Conservation (phyloP, 2,888 invertebrate genomes). For the Dasypogon diadema region DNA sequence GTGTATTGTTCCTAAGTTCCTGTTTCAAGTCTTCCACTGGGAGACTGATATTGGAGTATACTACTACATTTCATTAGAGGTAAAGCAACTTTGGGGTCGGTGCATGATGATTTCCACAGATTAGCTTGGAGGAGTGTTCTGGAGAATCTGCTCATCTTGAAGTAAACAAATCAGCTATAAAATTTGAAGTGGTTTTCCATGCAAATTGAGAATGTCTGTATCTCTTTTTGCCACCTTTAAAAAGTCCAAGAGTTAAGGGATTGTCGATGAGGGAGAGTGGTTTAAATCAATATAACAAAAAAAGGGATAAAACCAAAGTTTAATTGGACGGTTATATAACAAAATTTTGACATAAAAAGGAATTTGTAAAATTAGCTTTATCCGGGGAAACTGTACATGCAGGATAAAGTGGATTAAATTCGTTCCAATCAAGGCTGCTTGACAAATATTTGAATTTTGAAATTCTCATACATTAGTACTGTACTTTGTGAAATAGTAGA, state of each 20-base stretch:
- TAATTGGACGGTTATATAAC: too few relatives aligned
- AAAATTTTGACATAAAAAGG: too few relatives aligned
- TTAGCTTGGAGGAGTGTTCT: neutral
- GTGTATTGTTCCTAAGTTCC: constrained; percentile 10
- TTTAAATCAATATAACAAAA: too few relatives aligned
- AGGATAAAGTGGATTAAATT: too few relatives aligned
- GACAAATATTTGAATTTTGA: too few relatives aligned
- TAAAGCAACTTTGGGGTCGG: neutral
- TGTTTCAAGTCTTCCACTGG: neutral
- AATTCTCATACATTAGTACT: too few relatives aligned
- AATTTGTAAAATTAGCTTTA: too few relatives aligned
- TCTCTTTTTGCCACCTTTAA: neutral
- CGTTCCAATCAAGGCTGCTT: too few relatives aligned
- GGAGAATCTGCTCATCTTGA: constrained; percentile 1
- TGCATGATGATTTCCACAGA: neutral
- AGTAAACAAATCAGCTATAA: constrained; percentile 30
- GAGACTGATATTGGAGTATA: constrained; percentile 1
- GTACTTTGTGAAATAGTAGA: too few relatives aligned
- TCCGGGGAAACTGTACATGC: too few relatives aligned
- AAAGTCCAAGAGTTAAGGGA: neutral
- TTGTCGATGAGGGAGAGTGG: too few relatives aligned
- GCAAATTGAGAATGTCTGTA: constrained; percentile 31
- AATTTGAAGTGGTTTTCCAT: constrained; percentile 24
- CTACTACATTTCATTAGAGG: constrained; percentile 5
- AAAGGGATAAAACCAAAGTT: too few relatives aligned